A percentile compares a stretch with the other conserved stretches of the same genome.
Conservation (phyloP, 2,797 vertebrate genomes). For the Chelonia mydas region DNA sequence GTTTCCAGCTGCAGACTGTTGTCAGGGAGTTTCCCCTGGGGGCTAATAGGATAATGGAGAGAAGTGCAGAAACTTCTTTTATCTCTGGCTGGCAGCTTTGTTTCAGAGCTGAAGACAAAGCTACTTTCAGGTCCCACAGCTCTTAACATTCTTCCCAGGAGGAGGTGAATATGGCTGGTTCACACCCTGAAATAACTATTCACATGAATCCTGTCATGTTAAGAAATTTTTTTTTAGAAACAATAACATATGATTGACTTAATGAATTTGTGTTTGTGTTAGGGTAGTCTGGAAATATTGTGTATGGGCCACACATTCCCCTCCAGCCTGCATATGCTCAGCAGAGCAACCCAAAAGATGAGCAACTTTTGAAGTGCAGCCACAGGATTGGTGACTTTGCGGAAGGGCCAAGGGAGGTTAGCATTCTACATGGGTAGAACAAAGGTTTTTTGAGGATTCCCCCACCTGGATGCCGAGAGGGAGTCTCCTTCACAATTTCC, state of each 20-base stretch:
- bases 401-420: neutral
- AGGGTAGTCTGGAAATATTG: neutral
- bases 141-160: neutral
- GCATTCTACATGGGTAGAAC: neutral
- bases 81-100: neutral
- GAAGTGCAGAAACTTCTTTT: neutral
- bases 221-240: neutral
- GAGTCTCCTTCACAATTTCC: neutral
- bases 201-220: neutral
- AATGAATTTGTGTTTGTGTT: neutral
- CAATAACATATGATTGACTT: neutral
- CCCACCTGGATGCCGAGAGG: neutral
- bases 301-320: neutral
- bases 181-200: neutral
- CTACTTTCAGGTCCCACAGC: neutral
- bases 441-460: neutral
- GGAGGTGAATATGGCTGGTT: neutral
- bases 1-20: neutral
- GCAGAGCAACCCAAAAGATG: neutral
- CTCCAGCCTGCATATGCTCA: neutral
- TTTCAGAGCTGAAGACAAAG: neutral
- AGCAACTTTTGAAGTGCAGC: neutral
- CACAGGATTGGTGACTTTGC: neutral
- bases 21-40: neutral
- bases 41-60: neutral